These are phyloP conservation scores for Arnoldichthys spilopterus DNA, from an alignment of 2,797 vertebrate genomes.

Conservation along the genomic window DNA sequence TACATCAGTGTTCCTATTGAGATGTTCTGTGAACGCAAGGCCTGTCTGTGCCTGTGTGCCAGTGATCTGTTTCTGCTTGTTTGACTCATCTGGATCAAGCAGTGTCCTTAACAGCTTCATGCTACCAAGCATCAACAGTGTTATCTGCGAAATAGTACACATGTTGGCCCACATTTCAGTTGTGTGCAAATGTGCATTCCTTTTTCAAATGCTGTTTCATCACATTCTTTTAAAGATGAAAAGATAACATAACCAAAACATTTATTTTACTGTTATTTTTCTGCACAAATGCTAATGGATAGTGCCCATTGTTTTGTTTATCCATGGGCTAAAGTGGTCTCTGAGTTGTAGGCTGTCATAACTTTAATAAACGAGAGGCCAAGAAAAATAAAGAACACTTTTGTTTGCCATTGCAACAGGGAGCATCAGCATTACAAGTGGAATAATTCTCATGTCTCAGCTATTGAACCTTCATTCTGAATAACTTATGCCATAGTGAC, in stretches of 20 bases:
- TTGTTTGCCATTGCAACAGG: constrained; percentile 4
- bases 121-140: not conserved
- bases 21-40: not conserved
- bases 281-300: not conserved
- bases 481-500: not conserved
- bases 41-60: not conserved
- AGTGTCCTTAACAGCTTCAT: not conserved
- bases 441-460: constrained; percentile 23
- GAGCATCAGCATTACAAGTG: not conserved
- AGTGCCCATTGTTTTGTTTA: not conserved
- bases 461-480: not conserved
- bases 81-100: not conserved
- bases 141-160: not conserved
- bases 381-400: not conserved
- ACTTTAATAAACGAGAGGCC: not conserved
- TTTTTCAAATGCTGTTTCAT: too few species aligned
- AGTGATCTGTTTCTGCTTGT: not conserved
- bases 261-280: too few species aligned
- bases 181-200: not conserved
- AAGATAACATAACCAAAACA: too few species aligned
- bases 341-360: not conserved
- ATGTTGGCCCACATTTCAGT: not conserved
- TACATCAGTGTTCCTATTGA: not conserved
- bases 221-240: too few species aligned
- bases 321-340: not conserved